phyloP scores from a whole-genome alignment of 2,113 vertebrate species.

The Coreoperca whiteheadi region DNA sequence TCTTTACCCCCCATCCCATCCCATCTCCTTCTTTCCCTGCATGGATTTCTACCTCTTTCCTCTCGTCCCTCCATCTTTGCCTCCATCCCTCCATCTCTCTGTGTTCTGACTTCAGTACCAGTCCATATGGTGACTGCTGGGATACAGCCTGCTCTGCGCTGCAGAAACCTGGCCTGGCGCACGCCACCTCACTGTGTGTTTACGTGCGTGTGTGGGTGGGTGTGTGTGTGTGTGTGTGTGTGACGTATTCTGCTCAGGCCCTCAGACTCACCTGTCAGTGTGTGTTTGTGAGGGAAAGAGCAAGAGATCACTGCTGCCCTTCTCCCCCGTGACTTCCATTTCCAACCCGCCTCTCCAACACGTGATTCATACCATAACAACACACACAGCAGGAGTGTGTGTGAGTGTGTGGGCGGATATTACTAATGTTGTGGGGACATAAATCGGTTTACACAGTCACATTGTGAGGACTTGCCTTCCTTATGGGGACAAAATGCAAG shows the following conservation, averaged over 20 bases:
- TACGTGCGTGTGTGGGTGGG: conserved; percentile 26
- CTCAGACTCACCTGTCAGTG: conserved; percentile 20
- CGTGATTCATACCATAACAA: conserved; percentile 24
- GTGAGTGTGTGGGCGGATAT: conserved; percentile 26
- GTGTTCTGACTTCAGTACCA: conserved; percentile 65
- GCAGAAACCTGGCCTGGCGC: conserved; percentile 72
- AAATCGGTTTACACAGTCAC: too few relatives aligned
- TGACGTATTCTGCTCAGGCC: conserved; percentile 16
- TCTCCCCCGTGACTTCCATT: conserved; percentile 38
- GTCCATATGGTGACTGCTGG: conserved; percentile 86
- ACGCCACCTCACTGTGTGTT: conserved; percentile 57
- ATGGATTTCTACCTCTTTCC: not conserved
- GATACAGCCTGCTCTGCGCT: conserved; percentile 76
- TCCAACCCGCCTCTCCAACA: conserved; percentile 23
- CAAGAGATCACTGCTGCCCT: not conserved
- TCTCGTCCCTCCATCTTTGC: not conserved
- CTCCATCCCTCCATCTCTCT: conserved; percentile 24
- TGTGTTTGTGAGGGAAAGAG: conserved; percentile 4
- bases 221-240: conserved; percentile 39
- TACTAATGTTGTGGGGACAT: too few relatives aligned
- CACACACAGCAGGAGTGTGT: conserved; percentile 42
- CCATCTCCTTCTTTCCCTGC: not conserved
- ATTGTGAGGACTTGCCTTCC: too few relatives aligned
- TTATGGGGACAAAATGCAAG: too few relatives aligned
- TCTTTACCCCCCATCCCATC: not conserved